These are phyloP conservation scores for Entomobrya multifasciata DNA, from an alignment of 2,888 invertebrate species.

Conservation along the genomic window DNA sequence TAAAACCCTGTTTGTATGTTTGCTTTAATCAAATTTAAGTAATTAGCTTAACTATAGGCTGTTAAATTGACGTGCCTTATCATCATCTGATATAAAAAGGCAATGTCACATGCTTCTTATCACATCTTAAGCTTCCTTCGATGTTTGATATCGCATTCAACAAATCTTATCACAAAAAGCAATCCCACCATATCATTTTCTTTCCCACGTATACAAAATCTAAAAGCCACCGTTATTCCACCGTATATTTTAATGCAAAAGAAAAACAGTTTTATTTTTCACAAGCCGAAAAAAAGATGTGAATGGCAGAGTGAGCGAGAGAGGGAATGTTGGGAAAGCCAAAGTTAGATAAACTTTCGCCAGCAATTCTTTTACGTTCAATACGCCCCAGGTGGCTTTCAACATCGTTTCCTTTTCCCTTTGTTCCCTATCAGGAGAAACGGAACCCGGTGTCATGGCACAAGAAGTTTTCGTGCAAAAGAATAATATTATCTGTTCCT, in stretches of 20 bases:
- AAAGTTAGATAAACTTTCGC: constrained; percentile 59
- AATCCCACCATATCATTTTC: constrained; percentile 23
- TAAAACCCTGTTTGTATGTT: no score
- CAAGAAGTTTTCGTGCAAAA: constrained; percentile 54
- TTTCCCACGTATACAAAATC: neutral
- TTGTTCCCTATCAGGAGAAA: constrained; percentile 54
- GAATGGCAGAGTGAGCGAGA: constrained; percentile 22
- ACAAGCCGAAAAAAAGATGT: constrained; percentile 19
- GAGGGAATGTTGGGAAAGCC: neutral
- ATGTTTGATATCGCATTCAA: neutral
- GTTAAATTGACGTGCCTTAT: no score
- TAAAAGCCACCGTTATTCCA: constrained; percentile 8
- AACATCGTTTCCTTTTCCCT: constrained; percentile 57
- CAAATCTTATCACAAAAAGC: neutral
- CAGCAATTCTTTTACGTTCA: constrained; percentile 64
- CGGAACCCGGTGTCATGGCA: constrained; percentile 62
- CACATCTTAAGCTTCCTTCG: neutral
- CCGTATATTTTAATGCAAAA: constrained; percentile 37
- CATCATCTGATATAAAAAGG: no score
- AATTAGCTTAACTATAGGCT: no score
- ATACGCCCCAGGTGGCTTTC: constrained; percentile 70
- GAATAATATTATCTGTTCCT: constrained; percentile 35
- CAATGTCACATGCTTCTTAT: no score
- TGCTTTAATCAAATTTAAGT: no score
- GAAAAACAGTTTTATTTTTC: constrained; percentile 3